A percentile compares a stretch with the other conserved stretches of the same genome.
Conservation (phyloP, 2,888 invertebrate species). For the Blastobasis lacticolella region DNA sequence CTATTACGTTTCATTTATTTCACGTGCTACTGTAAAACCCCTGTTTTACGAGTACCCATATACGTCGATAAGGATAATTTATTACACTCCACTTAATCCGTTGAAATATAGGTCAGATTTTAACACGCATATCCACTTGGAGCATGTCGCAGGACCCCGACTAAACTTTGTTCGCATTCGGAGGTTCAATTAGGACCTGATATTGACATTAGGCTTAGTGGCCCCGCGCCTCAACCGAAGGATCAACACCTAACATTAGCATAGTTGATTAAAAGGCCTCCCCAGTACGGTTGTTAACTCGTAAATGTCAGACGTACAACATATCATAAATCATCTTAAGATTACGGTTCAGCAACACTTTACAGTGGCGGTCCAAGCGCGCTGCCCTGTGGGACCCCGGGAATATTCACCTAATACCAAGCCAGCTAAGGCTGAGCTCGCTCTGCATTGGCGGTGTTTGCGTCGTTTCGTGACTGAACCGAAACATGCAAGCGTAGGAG, state of each 20-base stretch:
- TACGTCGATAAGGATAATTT: slow-evolving; percentile 2
- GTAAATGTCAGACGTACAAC: slow-evolving; percentile 68
- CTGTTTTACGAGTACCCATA: no score
- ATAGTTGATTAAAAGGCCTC: slow-evolving; percentile 72
- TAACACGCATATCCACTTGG: slow-evolving; percentile 17
- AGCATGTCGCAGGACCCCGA: slow-evolving; percentile 35
- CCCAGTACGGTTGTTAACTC: slow-evolving; percentile 61
- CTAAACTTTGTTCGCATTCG: slow-evolving; percentile 55
- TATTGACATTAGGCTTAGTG: slow-evolving; percentile 60
- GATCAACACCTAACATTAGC: slow-evolving; percentile 69
- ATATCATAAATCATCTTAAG: slow-evolving; percentile 72
- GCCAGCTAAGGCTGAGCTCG: slow-evolving; percentile 22
- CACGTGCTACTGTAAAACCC: no score
- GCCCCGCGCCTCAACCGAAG: slow-evolving; percentile 36
- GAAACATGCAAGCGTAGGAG: slow-evolving; percentile 50
- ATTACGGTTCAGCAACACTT: slow-evolving; percentile 60
- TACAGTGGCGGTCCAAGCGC: slow-evolving; percentile 34
- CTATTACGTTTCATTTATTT: no score
- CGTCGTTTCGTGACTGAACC: slow-evolving; percentile 21
- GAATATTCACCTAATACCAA: slow-evolving; percentile 20
- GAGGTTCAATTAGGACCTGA: slow-evolving; percentile 62
- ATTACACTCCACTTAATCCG: slow-evolving; percentile 9
- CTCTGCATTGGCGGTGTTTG: slow-evolving; percentile 14
- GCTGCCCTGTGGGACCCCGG: slow-evolving; percentile 21
- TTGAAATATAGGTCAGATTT: slow-evolving; percentile 17